A percentile compares a stretch with the other conserved stretches of the same genome.
Conservation (phyloP, 2,113 vertebrate species). For the Hemiprocne comata region DNA sequence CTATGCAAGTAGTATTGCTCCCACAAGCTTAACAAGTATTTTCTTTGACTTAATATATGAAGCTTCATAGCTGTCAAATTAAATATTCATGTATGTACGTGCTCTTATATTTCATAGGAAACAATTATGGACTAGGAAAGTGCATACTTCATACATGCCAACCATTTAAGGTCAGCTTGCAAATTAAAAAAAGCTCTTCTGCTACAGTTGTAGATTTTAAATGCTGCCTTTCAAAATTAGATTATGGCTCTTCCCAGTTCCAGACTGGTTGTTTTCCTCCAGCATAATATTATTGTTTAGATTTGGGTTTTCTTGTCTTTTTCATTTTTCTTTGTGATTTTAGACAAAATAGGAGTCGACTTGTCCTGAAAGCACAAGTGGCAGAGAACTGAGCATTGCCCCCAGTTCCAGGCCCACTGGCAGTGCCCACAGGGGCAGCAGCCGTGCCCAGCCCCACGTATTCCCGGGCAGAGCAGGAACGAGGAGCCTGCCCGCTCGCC, state of each 20-base stretch:
- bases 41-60: not conserved
- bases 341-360: not conserved
- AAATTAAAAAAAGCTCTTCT: not conserved
- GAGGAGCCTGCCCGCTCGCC: not conserved
- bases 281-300: not conserved
- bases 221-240: not conserved
- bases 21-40: not conserved
- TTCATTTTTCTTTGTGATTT: not conserved
- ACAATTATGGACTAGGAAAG: not conserved
- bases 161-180: not conserved
- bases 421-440: rapidly evolving
- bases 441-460: not conserved
- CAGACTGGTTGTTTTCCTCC: not conserved
- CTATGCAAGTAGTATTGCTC: not conserved
- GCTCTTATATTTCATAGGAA: not conserved
- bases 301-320: not conserved
- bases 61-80: slow-evolving; percentile 29
- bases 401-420: not conserved
- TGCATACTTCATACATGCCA: not conserved
- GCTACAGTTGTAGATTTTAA: not conserved
- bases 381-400: not conserved
- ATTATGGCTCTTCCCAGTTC: not conserved
- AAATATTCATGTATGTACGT: not conserved
- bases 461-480: not conserved
- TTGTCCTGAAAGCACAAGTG: not conserved